Evolutionary conservation across 2,888 invertebrate species (phyloP).

Genomic region (Theretra japonica): DNA sequence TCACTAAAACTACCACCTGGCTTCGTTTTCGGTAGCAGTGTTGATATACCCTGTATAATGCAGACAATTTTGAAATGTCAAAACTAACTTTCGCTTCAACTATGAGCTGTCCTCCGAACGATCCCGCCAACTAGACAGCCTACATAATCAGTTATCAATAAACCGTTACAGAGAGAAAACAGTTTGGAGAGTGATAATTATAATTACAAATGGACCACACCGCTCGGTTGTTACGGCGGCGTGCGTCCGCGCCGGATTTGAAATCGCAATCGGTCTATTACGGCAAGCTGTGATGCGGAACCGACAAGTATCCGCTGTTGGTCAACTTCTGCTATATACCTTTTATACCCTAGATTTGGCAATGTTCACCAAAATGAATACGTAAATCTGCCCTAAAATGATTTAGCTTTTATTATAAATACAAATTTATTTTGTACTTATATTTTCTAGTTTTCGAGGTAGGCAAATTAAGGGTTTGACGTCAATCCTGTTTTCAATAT

Average conservation of each 20-base stretch:
- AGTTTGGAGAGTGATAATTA: slow-evolving; percentile 37
- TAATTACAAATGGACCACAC: slow-evolving; percentile 51
- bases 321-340: slow-evolving; percentile 33
- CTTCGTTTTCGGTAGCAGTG: no score
- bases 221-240: slow-evolving; percentile 51
- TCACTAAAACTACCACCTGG: no score
- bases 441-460: no score
- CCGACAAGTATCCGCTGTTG: slow-evolving; percentile 50
- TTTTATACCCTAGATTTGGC: neutral
- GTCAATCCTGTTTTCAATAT: no score
- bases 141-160: slow-evolving; percentile 5
- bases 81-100: no score
- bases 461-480: no score
- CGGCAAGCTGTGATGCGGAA: slow-evolving; percentile 65
- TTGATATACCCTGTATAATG: no score
- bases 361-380: neutral
- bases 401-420: no score
- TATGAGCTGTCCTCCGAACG: neutral
- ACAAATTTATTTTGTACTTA: no score
- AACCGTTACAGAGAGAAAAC: slow-evolving; percentile 14
- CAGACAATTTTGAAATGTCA: no score
- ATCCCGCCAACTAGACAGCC: neutral
- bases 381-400: no score
- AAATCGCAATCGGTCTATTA: slow-evolving; percentile 70
- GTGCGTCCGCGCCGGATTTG: slow-evolving; percentile 64